These are phyloP conservation scores for Leuciscus waleckii DNA, from an alignment of 2,797 vertebrate genomes.

Conservation along the genomic window DNA sequence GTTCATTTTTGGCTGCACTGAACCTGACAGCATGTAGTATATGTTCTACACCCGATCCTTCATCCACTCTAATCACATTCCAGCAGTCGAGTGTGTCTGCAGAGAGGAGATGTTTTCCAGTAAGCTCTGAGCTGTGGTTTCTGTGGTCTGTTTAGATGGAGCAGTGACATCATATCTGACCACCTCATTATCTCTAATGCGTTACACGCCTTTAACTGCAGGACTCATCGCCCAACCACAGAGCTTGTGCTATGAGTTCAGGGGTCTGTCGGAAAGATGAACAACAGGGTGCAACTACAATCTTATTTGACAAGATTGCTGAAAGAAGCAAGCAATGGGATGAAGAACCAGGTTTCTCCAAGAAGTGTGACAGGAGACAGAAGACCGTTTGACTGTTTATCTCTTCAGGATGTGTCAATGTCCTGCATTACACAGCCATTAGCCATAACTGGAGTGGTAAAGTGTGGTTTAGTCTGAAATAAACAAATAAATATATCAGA, in stretches of 20 bases:
- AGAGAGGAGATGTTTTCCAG: constrained; percentile 25
- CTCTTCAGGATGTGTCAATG: no score
- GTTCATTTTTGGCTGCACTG: not conserved
- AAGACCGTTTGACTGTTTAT: no score
- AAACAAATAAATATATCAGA: no score
- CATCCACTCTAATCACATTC: constrained; percentile 6
- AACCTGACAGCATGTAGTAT: not conserved
- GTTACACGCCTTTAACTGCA: constrained; percentile 4
- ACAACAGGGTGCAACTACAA: not conserved
- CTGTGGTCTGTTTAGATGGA: constrained; percentile 23
- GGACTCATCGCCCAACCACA: constrained; percentile 7
- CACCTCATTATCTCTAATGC: constrained; percentile 21
- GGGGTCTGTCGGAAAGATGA: not conserved
- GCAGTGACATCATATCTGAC: constrained; percentile 38
- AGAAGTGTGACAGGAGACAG: no score
- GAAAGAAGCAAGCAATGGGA: not conserved
- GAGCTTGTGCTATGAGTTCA: not conserved
- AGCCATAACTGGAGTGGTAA: no score
- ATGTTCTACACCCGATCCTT: not conserved
- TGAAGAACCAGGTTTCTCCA: not conserved
- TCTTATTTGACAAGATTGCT: not conserved
- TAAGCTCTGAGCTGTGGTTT: constrained; percentile 28
- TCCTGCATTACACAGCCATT: no score
- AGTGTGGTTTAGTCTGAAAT: no score
- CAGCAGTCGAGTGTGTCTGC: constrained; percentile 1